A percentile compares a stretch with the other conserved stretches of the same genome.
phyloP scores from a whole-genome alignment of 2,113 vertebrate genomes.

The Chaetops frenatus region DNA sequence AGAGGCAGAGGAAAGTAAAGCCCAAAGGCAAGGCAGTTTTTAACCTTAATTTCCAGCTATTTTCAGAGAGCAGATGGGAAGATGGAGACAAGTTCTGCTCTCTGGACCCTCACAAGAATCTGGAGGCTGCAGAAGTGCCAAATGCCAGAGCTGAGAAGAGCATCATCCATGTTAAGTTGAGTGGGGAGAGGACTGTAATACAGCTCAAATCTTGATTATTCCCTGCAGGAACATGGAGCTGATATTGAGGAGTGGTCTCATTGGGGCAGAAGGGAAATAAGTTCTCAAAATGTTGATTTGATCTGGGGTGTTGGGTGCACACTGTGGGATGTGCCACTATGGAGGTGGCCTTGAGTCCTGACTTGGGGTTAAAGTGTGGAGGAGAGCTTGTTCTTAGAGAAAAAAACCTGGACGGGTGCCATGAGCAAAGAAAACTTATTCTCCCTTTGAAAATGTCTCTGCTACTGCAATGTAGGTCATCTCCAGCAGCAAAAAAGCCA shows the following conservation, averaged over 20 bases:
- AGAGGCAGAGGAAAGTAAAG: not conserved
- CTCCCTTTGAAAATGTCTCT: not conserved
- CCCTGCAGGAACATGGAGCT: not conserved
- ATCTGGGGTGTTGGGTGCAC: not conserved
- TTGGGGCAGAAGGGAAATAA: not conserved
- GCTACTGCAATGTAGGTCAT: not conserved
- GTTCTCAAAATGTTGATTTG: not conserved
- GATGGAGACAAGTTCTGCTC: not conserved
- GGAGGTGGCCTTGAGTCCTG: not conserved
- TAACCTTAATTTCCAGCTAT: constrained; percentile 14
- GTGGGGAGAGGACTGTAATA: not conserved
- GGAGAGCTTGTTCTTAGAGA: not conserved
- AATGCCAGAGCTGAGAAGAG: not conserved
- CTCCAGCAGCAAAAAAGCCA: not conserved
- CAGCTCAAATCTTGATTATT: not conserved
- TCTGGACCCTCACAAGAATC: not conserved
- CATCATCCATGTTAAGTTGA: not conserved
- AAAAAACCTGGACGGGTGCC: not conserved
- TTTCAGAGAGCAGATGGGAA: not conserved
- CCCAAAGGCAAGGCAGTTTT: constrained; percentile 1
- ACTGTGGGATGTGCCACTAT: not conserved
- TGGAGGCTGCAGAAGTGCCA: not conserved
- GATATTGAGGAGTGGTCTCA: not conserved
- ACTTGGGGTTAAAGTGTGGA: not conserved
- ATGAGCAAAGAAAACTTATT: not conserved